Percentiles rank a stretch among this genome's conserved stretches.
Conservation (phyloP, 2,113 vertebrate genomes). For the Indicator maculatus region DNA sequence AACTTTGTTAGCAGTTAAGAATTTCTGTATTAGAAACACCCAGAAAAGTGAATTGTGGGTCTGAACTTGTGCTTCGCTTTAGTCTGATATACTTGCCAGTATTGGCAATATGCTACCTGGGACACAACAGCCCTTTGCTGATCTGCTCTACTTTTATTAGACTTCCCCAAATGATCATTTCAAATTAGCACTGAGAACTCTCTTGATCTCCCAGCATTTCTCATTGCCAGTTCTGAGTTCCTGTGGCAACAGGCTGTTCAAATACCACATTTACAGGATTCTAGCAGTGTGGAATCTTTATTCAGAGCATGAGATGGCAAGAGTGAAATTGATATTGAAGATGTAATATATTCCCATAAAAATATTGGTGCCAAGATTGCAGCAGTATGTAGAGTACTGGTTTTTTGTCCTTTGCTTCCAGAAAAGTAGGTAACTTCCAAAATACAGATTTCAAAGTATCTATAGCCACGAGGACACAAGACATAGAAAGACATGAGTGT, state of each 20-base stretch:
- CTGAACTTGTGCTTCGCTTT: background rate
- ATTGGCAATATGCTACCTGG: background rate
- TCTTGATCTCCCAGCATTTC: background rate
- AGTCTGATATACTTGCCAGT: background rate
- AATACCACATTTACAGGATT: background rate
- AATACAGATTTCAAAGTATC: background rate
- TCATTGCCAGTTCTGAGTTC: background rate
- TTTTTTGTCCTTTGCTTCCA: background rate
- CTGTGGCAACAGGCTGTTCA: background rate
- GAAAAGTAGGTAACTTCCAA: background rate
- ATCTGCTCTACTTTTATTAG: background rate
- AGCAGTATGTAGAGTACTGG: background rate
- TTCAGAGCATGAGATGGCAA: background rate
- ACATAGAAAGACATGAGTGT: rapidly evolving
- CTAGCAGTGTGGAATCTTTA: background rate
- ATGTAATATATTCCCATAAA: background rate
- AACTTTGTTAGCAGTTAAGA: background rate
- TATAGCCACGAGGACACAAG: background rate
- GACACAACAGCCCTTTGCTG: background rate
- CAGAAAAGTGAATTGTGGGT: background rate
- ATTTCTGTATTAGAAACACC: background rate
- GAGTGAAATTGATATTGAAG: background rate
- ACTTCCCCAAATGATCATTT: background rate
- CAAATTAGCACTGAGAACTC: background rate
- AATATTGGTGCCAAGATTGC: background rate